phyloP scores from a whole-genome alignment of 92 coral and sea anemone genomes.

The Parazoanthus atlanticus region DNA sequence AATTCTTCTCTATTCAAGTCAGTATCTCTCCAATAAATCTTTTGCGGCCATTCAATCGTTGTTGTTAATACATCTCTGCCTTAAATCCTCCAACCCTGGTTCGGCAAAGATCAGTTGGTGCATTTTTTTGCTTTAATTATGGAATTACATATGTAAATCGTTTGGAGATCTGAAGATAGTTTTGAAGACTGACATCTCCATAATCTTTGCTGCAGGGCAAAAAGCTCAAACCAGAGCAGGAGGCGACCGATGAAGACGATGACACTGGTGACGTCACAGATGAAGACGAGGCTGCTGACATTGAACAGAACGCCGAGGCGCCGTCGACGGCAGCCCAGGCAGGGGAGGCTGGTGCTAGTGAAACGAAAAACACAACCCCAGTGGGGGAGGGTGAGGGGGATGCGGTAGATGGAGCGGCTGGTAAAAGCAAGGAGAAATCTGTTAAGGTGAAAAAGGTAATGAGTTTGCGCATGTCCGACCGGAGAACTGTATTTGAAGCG shows the following conservation, averaged over 20 bases:
- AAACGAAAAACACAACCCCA: slow-evolving; percentile 34
- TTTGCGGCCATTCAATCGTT: too few relatives aligned
- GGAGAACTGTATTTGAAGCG: background rate
- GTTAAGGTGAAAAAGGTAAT: slow-evolving; percentile 32
- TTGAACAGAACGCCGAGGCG: slow-evolving; percentile 64
- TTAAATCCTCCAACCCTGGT: too few relatives aligned
- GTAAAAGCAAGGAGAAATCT: background rate
- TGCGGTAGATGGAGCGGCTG: background rate
- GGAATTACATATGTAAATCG: too few relatives aligned
- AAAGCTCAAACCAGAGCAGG: slow-evolving; percentile 87
- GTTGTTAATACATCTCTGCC: too few relatives aligned
- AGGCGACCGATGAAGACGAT: slow-evolving; percentile 56
- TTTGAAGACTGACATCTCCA: background rate
- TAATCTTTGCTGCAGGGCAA: slow-evolving; percentile 71
- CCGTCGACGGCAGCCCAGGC: slow-evolving; percentile 47
- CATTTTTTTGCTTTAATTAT: too few relatives aligned
- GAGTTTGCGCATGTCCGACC: background rate
- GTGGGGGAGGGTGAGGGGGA: slow-evolving; percentile 19
- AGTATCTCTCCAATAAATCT: too few relatives aligned
- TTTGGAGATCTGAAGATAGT: too few relatives aligned
- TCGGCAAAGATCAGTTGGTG: too few relatives aligned
- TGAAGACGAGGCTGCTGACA: slow-evolving; percentile 96
- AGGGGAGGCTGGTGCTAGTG: slow-evolving; percentile 51
- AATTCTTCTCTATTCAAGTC: too few relatives aligned
- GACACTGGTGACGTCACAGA: slow-evolving; percentile 89